Percentiles rank a stretch among this genome's conserved stretches.
These are phyloP conservation scores for Nibea coibor DNA, from an alignment of 2,113 vertebrate species.

Conservation along the genomic window DNA sequence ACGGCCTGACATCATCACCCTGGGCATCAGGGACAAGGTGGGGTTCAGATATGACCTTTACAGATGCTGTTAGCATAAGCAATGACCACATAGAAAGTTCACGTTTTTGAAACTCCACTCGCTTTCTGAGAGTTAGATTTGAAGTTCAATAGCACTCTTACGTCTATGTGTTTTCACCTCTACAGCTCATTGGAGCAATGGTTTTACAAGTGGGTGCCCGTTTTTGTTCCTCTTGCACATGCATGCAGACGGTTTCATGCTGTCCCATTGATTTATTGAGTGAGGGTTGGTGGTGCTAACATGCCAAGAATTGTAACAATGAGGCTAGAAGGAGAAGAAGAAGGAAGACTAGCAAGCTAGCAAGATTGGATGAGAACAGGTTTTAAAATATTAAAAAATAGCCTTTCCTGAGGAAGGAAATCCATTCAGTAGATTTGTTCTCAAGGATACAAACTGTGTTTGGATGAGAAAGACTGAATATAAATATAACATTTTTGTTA, in stretches of 20 bases:
- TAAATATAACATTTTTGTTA: background rate
- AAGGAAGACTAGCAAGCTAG: background rate
- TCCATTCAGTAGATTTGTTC: background rate
- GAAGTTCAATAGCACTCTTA: background rate
- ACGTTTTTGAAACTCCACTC: no score
- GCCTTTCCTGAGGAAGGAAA: background rate
- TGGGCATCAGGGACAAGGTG: constrained; percentile 81
- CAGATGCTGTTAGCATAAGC: background rate
- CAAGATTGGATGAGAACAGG: background rate
- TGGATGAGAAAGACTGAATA: background rate
- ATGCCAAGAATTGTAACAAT: no score
- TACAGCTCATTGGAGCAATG: no score
- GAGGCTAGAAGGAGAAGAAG: background rate
- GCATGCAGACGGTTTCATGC: background rate
- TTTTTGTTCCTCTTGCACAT: background rate
- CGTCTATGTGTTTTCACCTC: background rate
- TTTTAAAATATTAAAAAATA: background rate
- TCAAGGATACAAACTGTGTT: background rate
- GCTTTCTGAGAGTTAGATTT: background rate
- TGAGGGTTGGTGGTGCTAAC: no score
- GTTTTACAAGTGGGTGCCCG: no score
- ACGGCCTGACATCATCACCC: constrained; percentile 56
- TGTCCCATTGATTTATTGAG: background rate
- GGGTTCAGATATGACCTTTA: background rate
- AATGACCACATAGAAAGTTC: background rate